phyloP scores from a whole-genome alignment of 1,140 invertebrate genomes.

The Musca domestica region DNA sequence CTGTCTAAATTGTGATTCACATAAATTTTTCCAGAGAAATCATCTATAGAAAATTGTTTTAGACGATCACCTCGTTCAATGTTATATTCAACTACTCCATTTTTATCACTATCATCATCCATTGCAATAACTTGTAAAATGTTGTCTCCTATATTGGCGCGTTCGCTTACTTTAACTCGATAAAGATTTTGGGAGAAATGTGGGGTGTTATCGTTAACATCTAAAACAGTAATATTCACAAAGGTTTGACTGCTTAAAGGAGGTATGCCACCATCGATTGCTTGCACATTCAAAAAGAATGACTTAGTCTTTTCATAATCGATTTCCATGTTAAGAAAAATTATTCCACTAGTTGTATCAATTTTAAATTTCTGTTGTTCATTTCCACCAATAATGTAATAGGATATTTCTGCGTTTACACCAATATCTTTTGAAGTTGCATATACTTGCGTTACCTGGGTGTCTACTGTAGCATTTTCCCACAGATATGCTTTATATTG shows the following conservation, averaged over 20 bases:
- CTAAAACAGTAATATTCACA: conserved; percentile 83
- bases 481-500: conserved; percentile 72
- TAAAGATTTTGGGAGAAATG: conserved; percentile 80
- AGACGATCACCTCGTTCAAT: conserved; percentile 76
- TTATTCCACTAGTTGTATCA: conserved; percentile 69
- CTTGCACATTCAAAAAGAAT: conserved; percentile 87
- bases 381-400: conserved; percentile 85
- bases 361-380: conserved; percentile 83
- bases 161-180: conserved; percentile 74
- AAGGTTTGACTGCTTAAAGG: conserved; percentile 81
- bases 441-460: conserved; percentile 75
- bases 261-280: conserved; percentile 81
- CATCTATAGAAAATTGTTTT: conserved; percentile 77
- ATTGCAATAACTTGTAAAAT: conserved; percentile 73
- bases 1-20: conserved; percentile 76
- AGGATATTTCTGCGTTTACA: conserved; percentile 88
- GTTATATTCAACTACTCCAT: conserved; percentile 74
- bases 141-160: conserved; percentile 67
- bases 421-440: conserved; percentile 92
- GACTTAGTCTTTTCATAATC: conserved; percentile 83
- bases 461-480: conserved; percentile 72
- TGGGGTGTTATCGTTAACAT: conserved; percentile 89
- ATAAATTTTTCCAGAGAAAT: conserved; percentile 74
- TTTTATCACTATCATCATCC: conserved; percentile 78
- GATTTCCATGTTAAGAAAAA: conserved; percentile 74